Evolutionary conservation across 2,888 invertebrate genomes (phyloP).

Genomic region (Cryptocephalus primarius): DNA sequence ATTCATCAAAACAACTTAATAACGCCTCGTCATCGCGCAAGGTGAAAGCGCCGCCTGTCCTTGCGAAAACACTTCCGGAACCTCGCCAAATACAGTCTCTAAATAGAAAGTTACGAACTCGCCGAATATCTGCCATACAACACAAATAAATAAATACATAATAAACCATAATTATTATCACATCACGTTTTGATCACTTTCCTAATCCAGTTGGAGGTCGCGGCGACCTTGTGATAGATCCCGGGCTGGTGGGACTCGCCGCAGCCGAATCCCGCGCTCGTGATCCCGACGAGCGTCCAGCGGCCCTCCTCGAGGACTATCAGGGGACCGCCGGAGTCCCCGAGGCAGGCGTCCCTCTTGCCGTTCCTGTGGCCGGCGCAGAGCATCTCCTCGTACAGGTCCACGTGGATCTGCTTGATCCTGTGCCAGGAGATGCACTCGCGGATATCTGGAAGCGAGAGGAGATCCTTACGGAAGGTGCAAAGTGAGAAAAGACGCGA

Average conservation of each 20-base stretch:
- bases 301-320: conserved; percentile 53
- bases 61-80: too few relatives aligned
- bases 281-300: conserved; percentile 73
- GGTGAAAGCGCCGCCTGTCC: too few relatives aligned
- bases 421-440: conserved; percentile 75
- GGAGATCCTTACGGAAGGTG: too few relatives aligned
- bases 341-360: conserved; percentile 71
- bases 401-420: conserved; percentile 67
- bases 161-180: too few relatives aligned
- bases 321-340: conserved; percentile 73
- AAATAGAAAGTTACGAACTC: too few relatives aligned
- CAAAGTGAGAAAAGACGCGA: too few relatives aligned
- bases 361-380: conserved; percentile 78
- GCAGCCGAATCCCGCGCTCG: conserved; percentile 78
- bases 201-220: conserved; percentile 59
- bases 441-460: conserved; percentile 43
- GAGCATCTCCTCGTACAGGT: conserved; percentile 67
- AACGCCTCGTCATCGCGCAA: too few relatives aligned
- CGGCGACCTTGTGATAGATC: conserved; percentile 71
- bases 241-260: conserved; percentile 79
- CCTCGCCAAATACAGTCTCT: too few relatives aligned
- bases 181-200: conserved; percentile 36
- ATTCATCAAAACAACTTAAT: too few relatives aligned
- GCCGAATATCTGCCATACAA: too few relatives aligned
- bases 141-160: too few relatives aligned